phyloP scores from a whole-genome alignment of 2,797 vertebrate genomes.

The Vultur gryphus region DNA sequence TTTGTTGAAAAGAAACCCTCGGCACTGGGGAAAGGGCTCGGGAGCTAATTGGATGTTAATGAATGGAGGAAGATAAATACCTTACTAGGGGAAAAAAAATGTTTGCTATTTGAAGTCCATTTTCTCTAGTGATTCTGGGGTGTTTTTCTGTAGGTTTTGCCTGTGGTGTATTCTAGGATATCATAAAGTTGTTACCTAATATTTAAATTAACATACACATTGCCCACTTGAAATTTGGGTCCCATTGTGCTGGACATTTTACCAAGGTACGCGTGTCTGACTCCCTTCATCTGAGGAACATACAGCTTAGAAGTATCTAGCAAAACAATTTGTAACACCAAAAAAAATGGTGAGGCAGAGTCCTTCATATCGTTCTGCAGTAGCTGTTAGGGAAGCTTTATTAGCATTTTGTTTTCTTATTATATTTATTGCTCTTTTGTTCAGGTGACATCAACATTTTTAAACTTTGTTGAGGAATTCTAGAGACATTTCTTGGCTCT shows the following conservation, averaged over 20 bases:
- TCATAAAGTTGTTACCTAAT: neutral
- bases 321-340: neutral
- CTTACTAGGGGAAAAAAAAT: neutral
- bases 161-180: neutral
- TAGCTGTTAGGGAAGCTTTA: neutral
- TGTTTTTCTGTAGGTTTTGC: neutral
- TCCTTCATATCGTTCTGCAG: neutral
- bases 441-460: neutral
- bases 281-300: neutral
- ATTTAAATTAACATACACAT: neutral
- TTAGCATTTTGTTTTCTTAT: neutral
- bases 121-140: neutral
- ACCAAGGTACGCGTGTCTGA: fast-evolving
- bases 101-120: neutral
- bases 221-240: neutral
- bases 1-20: neutral
- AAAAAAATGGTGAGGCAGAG: neutral
- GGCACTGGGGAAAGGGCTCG: neutral
- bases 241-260: neutral
- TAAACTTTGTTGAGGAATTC: neutral
- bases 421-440: neutral
- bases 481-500: neutral
- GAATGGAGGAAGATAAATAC: neutral
- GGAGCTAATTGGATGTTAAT: conserved; percentile 10
- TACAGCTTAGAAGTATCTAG: neutral